Evolutionary conservation across 2,888 invertebrate genomes (phyloP).

Genomic region (Cerceris ruficornis): DNA sequence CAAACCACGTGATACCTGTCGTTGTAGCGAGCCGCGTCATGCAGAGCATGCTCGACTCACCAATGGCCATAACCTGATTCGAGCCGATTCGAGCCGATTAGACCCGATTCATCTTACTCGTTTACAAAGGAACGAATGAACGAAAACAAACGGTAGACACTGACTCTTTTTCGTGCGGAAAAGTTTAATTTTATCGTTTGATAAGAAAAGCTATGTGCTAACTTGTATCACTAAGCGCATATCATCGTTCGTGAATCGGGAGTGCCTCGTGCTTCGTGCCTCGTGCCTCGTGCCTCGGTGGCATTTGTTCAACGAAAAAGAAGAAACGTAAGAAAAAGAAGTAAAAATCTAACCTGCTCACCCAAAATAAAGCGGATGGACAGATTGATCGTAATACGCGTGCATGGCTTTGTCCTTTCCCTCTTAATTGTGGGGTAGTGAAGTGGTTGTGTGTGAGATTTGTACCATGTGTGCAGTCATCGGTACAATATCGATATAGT

Average conservation of each 20-base stretch:
- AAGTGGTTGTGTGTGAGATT: slow-evolving; percentile 29
- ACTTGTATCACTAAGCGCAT: neutral
- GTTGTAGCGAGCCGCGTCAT: slow-evolving; percentile 63
- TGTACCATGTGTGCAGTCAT: slow-evolving; percentile 34
- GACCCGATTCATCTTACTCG: slow-evolving; percentile 43
- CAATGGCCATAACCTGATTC: slow-evolving; percentile 73
- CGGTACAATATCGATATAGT: slow-evolving; percentile 44
- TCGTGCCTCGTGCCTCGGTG: neutral
- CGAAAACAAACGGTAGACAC: slow-evolving; percentile 58
- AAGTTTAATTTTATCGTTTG: slow-evolving; percentile 1
- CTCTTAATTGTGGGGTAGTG: slow-evolving; percentile 23
- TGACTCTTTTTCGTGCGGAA: slow-evolving; percentile 30
- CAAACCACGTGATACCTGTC: slow-evolving; percentile 74
- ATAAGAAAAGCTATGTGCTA: neutral
- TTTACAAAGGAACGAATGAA: slow-evolving; percentile 36
- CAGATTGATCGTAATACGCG: slow-evolving; percentile 38
- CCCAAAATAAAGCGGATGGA: slow-evolving; percentile 12
- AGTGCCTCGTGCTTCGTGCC: neutral
- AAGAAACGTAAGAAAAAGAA: slow-evolving; percentile 8
- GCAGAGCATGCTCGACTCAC: slow-evolving; percentile 64
- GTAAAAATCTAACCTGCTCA: neutral
- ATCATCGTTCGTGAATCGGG: neutral
- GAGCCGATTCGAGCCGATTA: slow-evolving; percentile 55
- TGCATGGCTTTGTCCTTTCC: slow-evolving; percentile 30
- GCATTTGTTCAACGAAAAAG: neutral